Percentiles rank a stretch among this genome's conserved stretches.
Conservation (phyloP, 1,140 invertebrate genomes). For the Drosophila leontia region DNA sequence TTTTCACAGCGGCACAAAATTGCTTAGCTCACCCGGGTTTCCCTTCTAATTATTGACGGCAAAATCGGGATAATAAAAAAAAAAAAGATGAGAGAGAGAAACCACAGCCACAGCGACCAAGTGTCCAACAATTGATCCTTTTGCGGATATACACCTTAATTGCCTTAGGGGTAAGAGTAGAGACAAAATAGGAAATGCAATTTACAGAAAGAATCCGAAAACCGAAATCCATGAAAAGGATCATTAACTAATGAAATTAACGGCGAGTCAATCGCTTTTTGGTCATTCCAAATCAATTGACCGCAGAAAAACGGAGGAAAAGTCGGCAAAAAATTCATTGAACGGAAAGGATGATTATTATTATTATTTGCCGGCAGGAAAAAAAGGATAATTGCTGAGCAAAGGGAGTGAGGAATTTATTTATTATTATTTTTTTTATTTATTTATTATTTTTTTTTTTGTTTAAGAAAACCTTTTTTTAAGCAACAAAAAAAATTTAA, state of each 20-base stretch:
- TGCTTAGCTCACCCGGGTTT: slow-evolving; percentile 61
- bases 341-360: slow-evolving; percentile 28
- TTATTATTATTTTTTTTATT: background rate
- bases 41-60: slow-evolving; percentile 40
- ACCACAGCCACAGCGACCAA: slow-evolving; percentile 31
- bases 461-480: no score
- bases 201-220: slow-evolving; percentile 32
- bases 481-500: no score
- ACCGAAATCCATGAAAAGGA: slow-evolving; percentile 7
- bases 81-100: slow-evolving; percentile 40
- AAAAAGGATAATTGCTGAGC: background rate
- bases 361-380: slow-evolving; percentile 7
- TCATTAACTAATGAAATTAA: slow-evolving; percentile 61
- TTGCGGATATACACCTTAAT: slow-evolving; percentile 80
- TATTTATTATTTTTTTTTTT: no score
- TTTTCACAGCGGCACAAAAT: slow-evolving; percentile 56
- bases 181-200: slow-evolving; percentile 19
- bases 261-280: slow-evolving; percentile 73
- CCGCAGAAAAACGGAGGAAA: slow-evolving; percentile 23
- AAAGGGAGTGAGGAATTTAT: slow-evolving; percentile 1
- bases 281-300: slow-evolving; percentile 70
- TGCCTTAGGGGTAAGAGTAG: slow-evolving; percentile 35
- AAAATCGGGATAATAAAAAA: slow-evolving; percentile 48
- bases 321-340: slow-evolving; percentile 37
- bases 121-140: slow-evolving; percentile 51